Conservation (phyloP, 2,888 invertebrate species). For the Leptarthrus brevirostris region DNA sequence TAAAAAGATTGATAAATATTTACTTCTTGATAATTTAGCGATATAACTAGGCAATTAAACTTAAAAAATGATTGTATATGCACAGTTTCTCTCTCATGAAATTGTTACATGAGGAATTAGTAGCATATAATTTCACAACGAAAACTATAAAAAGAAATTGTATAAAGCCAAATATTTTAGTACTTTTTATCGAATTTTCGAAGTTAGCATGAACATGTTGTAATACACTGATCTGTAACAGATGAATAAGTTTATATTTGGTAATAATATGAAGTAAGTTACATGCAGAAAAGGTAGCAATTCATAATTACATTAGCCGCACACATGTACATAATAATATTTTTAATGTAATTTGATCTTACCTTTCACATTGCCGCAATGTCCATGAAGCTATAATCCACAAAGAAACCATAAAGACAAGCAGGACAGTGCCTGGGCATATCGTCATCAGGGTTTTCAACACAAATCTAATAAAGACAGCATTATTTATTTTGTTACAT, state of each 20-base stretch:
- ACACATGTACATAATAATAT: constrained; percentile 3
- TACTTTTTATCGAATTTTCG: too few relatives aligned
- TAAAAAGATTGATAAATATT: too few relatives aligned
- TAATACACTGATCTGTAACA: background rate
- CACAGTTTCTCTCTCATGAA: too few relatives aligned
- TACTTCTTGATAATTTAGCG: too few relatives aligned
- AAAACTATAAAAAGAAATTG: too few relatives aligned
- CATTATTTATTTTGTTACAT: background rate
- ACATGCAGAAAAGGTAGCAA: constrained; percentile 26
- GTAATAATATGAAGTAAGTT: constrained; percentile 20
- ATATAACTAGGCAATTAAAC: too few relatives aligned
- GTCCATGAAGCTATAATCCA: constrained; percentile 99
- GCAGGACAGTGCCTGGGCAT: constrained; percentile 96
- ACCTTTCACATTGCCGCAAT: constrained; percentile 98
- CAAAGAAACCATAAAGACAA: constrained; percentile 98
- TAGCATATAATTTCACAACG: too few relatives aligned
- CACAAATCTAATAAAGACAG: constrained; percentile 78
- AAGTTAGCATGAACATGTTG: background rate
- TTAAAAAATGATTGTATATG: too few relatives aligned
- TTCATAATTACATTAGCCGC: constrained; percentile 18
- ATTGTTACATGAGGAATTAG: too few relatives aligned
- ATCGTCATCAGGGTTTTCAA: constrained; percentile 99
- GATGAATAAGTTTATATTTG: background rate
- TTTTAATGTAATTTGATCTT: constrained; percentile 63
- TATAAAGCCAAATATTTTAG: too few relatives aligned